Base-by-base conservation (phyloP, 2,888 invertebrate species). In the Yponomeuta evonymella region DNA sequence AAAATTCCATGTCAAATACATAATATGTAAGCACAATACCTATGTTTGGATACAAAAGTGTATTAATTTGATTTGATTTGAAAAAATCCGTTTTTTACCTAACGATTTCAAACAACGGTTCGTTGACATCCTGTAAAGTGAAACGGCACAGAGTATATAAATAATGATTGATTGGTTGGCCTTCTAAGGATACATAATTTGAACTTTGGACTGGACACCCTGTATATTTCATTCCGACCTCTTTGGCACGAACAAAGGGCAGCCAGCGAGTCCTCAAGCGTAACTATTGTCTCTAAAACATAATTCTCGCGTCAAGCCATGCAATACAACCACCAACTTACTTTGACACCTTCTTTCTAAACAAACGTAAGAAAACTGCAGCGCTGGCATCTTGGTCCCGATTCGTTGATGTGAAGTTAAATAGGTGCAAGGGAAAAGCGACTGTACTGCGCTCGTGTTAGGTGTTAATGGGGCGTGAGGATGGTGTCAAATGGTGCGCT, bases 401-500 rank as follows among this genome's bases (percentile, higher is more conserved):
- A 58, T 15, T 3, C 51, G 51, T 58, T 58, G 51, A 58, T 58
- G 51, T 58, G 15, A 58, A 58, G 15, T 15, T 58, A 58, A 58
- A 58, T 58, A 58, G 8, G 51, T 58, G 51, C 51, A 58, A 58
- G 12, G 51, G 51, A 58, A 58, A 58, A 58, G 51, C 51, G 12
- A 58, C 51, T 58, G 15, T 58, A 58, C 5, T 15, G 12, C 51
- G 51, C 51, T 58, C 15, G 12, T 58, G 51, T 15, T 58, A 58
- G 15, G 51, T 58, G 51, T 12, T 58, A 58, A 58, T 15, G 51
- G 51, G 15, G 15, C 15, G 15, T 58, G 51, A 58, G 15, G 12
- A 58, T 58, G 12, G 51, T 58, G 51, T 58, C 51, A 58, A 58
- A 58, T 58, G 51, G 51, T 58, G 51, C 51, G 51, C 51, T 58